Conservation (phyloP, 1,140 invertebrate genomes). For the Trichomalopsis sarcophagae region DNA sequence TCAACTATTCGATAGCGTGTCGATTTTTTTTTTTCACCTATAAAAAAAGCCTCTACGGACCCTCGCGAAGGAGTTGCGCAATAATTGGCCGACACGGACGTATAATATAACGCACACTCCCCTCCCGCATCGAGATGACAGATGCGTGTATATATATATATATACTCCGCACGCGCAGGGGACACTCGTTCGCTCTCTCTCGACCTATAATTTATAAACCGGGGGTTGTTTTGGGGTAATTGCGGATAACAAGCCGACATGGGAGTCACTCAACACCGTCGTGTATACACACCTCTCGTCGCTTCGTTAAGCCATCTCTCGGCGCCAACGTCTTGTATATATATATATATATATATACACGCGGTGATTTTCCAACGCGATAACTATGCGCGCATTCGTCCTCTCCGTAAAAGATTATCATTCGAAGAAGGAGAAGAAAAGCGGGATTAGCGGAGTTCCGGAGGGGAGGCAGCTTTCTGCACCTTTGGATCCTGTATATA, state of each 20-base stretch:
- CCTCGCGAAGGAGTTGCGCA: constrained; percentile 23
- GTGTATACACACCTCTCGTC: background rate
- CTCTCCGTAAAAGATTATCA: background rate
- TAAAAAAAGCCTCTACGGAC: background rate
- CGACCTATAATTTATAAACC: constrained; percentile 75
- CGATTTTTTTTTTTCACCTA: too few relatives aligned
- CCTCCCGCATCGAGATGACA: constrained; percentile 7
- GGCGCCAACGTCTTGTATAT: constrained; percentile 46
- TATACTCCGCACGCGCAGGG: background rate
- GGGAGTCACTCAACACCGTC: constrained; percentile 72
- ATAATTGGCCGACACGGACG: constrained; percentile 24
- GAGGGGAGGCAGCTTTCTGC: background rate
- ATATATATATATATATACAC: too few relatives aligned
- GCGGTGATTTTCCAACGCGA: background rate
- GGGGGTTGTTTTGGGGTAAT: constrained; percentile 75
- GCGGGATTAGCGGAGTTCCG: background rate
- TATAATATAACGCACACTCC: background rate
- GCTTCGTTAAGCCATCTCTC: constrained; percentile 27
- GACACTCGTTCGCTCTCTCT: constrained; percentile 49
- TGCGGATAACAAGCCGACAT: constrained; percentile 75
- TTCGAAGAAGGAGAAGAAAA: background rate
- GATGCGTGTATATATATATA: background rate
- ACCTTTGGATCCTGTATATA: too few relatives aligned
- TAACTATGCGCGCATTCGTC: background rate
- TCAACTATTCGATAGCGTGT: too few relatives aligned